Percentiles rank a stretch among this genome's conserved stretches.
These are phyloP conservation scores for Parasteatoda lunata DNA, from an alignment of 2,888 invertebrate genomes.

Conservation along the genomic window DNA sequence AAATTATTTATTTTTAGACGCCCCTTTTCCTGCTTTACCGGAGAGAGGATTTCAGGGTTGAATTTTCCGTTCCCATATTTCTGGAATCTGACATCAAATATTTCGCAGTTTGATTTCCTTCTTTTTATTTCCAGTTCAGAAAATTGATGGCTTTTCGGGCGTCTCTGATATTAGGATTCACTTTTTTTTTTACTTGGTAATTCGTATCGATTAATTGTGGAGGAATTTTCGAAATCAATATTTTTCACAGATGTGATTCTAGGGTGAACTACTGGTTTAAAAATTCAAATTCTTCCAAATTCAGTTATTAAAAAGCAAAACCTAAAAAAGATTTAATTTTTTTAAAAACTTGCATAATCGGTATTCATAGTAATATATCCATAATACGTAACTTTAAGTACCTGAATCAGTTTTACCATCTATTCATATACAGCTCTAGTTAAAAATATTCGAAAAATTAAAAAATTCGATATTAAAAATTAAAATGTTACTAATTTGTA, in stretches of 20 bases:
- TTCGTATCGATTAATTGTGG: neutral
- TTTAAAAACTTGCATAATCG: too few species aligned
- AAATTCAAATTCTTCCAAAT: too few species aligned
- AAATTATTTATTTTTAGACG: conserved; percentile 56
- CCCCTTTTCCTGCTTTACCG: neutral
- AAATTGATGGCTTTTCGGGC: neutral
- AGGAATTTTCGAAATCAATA: neutral
- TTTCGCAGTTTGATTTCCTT: neutral
- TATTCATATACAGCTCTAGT: too few species aligned
- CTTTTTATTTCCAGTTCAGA: neutral
- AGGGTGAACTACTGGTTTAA: too few species aligned
- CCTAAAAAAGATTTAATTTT: too few species aligned
- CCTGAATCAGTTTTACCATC: too few species aligned
- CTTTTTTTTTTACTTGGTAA: neutral
- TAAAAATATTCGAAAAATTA: too few species aligned
- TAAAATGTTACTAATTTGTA: too few species aligned
- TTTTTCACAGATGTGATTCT: neutral
- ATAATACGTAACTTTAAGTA: too few species aligned
- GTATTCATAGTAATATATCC: too few species aligned
- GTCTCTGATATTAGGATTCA: neutral
- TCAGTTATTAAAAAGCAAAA: too few species aligned
- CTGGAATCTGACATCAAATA: neutral
- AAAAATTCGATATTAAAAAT: too few species aligned
- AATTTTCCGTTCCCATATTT: neutral
- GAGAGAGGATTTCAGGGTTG: neutral